A percentile compares a stretch with the other conserved stretches of the same genome.
phyloP scores from a whole-genome alignment of 2,113 vertebrate genomes.

The Mesembrinibis cayennensis region DNA sequence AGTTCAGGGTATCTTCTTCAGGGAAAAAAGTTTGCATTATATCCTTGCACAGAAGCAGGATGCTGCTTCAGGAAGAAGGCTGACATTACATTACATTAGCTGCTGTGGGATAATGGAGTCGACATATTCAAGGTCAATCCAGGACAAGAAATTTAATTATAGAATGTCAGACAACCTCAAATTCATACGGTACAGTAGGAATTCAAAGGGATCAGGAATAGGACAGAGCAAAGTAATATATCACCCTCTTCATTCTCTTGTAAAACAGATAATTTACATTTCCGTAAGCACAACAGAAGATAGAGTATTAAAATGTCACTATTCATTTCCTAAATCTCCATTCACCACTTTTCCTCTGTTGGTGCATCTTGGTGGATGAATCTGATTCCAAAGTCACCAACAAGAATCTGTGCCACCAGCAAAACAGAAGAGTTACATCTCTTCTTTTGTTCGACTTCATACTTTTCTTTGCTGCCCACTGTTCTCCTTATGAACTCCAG shows the following conservation, averaged over 20 bases:
- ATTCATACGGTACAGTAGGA: neutral
- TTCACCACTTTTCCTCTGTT: neutral
- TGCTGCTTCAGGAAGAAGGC: neutral
- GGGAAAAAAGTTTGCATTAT: neutral
- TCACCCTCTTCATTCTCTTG: neutral
- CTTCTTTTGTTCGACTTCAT: neutral
- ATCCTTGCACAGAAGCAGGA: neutral
- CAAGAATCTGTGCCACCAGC: neutral
- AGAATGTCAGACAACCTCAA: neutral
- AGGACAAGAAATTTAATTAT: neutral
- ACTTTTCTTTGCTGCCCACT: neutral
- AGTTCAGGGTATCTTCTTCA: neutral
- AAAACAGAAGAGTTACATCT: neutral
- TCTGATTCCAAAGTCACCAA: neutral
- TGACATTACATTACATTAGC: neutral
- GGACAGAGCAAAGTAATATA: neutral
- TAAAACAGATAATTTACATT: neutral
- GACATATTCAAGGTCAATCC: neutral
- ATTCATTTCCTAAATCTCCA: neutral
- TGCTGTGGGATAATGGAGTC: neutral
- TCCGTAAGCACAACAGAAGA: neutral
- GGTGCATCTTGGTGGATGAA: neutral
- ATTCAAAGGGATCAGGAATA: neutral
- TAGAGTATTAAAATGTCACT: neutral
- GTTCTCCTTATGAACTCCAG: neutral